Percentiles rank a stretch among this genome's conserved stretches.
Conservation (phyloP, 2,888 invertebrate genomes). For the Cerastis leucographa region DNA sequence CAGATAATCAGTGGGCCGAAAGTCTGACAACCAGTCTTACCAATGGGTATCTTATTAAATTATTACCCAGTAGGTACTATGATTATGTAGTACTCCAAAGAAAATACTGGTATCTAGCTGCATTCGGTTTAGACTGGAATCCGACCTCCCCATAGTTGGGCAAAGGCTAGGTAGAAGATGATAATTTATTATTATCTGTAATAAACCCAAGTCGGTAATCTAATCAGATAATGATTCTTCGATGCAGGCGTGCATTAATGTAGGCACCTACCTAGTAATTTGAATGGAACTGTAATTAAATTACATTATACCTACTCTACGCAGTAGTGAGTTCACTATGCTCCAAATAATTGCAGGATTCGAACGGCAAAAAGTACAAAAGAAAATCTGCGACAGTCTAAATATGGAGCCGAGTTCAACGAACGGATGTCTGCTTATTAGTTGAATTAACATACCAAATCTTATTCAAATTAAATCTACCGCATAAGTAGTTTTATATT, state of each 20-base stretch:
- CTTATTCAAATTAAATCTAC: constrained; percentile 3
- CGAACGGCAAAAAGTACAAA: neutral
- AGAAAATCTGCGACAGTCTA: neutral
- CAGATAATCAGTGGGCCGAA: neutral
- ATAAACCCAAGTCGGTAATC: neutral
- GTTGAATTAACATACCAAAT: constrained; percentile 1
- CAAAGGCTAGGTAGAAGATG: neutral
- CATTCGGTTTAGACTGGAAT: neutral
- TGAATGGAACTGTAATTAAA: constrained; percentile 5
- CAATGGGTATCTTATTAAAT: neutral
- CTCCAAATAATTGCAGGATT: neutral
- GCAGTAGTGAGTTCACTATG: no score
- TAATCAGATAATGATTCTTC: constrained; percentile 3
- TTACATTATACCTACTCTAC: neutral
- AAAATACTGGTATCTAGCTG: neutral
- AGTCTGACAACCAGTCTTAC: neutral
- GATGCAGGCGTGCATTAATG: neutral
- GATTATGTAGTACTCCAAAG: no score
- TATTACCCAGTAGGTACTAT: neutral
- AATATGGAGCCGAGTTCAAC: constrained; percentile 13
- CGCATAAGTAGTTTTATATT: neutral
- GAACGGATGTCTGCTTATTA: neutral
- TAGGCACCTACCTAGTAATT: neutral
- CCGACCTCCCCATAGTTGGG: neutral
- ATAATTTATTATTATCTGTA: neutral